Evolutionary conservation across 2,888 invertebrate species (phyloP).

Genomic region (Deilephila porcellus): DNA sequence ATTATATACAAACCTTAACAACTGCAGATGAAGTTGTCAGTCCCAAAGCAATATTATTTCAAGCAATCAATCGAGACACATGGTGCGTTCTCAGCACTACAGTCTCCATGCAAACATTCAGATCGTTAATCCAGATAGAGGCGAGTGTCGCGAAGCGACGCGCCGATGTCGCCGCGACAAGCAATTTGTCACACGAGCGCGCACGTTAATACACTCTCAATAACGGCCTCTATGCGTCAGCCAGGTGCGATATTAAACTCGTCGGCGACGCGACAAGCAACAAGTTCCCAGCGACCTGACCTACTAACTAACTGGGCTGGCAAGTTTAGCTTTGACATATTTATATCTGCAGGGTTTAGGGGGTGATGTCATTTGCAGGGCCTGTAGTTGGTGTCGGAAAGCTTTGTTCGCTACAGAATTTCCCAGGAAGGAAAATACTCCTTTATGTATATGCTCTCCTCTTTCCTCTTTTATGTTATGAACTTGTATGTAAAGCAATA

Average conservation of each 20-base stretch:
- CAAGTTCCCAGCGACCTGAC: slow-evolving; percentile 29
- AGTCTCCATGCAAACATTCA: slow-evolving; percentile 18
- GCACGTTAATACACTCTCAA: slow-evolving; percentile 37
- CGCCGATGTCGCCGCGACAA: slow-evolving; percentile 30
- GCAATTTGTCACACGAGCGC: slow-evolving; percentile 53
- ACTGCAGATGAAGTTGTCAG: too few species aligned
- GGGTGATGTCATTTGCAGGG: too few species aligned
- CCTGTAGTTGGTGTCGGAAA: too few species aligned
- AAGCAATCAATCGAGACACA: not conserved
- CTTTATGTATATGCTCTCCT: too few species aligned
- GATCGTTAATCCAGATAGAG: slow-evolving; percentile 16
- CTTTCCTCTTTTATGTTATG: too few species aligned
- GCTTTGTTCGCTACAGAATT: too few species aligned
- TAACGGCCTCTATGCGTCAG: slow-evolving; percentile 24
- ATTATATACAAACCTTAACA: too few species aligned
- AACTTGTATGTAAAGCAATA: too few species aligned
- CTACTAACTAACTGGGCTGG: slow-evolving; percentile 12
- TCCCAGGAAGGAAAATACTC: too few species aligned
- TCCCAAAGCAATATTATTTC: not conserved
- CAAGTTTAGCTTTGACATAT: slow-evolving; percentile 8
- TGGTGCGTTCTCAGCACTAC: slow-evolving; percentile 8
- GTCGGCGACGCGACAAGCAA: slow-evolving; percentile 30
- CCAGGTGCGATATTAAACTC: slow-evolving; percentile 37
- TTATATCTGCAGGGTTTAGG: not conserved
- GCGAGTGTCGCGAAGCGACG: slow-evolving; percentile 15